phyloP scores from a whole-genome alignment of 2,113 vertebrate species.

The Mormoops blainvillei region DNA sequence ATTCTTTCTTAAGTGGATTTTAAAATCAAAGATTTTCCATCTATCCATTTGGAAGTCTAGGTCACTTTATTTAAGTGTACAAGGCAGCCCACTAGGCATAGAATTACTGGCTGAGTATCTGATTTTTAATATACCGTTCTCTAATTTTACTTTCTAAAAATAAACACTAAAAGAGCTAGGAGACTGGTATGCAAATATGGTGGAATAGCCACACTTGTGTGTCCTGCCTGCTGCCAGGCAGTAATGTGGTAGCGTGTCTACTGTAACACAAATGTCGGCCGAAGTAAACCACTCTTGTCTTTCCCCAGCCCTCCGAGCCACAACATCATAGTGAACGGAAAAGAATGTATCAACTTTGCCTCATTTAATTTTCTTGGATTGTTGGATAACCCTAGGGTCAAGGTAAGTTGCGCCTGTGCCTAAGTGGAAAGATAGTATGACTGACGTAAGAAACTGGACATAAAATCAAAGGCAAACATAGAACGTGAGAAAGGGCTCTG shows the following conservation, averaged over 20 bases:
- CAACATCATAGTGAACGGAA: slow-evolving; percentile 92
- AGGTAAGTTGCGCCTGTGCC: slow-evolving; percentile 82
- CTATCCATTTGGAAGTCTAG: background rate
- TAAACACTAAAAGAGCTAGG: background rate
- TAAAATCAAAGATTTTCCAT: slow-evolving; percentile 6
- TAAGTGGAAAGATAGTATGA: background rate
- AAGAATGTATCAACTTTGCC: slow-evolving; percentile 94
- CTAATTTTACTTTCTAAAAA: background rate
- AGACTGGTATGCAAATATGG: background rate
- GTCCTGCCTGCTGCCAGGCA: background rate
- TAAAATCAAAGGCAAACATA: background rate
- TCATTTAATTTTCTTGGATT: slow-evolving; percentile 98
- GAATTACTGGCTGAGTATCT: background rate
- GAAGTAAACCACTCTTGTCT: background rate
- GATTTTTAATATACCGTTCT: background rate
- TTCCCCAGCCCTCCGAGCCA: slow-evolving; percentile 90
- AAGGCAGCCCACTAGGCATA: background rate
- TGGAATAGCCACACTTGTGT: too few species aligned
- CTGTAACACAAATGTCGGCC: background rate
- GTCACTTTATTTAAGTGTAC: background rate
- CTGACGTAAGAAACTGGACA: background rate
- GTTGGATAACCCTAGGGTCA: slow-evolving; percentile 90
- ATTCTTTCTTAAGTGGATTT: background rate
- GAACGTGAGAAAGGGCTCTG: fast-evolving
- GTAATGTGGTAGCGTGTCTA: background rate